Evolutionary conservation across 2,113 vertebrate species (phyloP), one percentile per base, ranked within the genome.

Genomic region (Carollia perspicillata): DNA sequence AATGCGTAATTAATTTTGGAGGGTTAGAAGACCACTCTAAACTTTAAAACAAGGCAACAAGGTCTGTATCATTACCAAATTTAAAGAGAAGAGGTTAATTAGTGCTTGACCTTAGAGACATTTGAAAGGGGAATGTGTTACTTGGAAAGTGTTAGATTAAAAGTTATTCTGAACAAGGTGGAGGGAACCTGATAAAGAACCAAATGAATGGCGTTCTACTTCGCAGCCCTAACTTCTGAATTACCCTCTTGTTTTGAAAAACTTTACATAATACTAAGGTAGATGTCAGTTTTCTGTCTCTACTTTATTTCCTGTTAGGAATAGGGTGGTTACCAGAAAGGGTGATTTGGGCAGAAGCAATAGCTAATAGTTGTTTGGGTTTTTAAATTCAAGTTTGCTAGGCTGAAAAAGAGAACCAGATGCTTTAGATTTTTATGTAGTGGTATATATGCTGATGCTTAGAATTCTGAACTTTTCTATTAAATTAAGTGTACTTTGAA

Each of bases 11-110:
- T 90, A 81, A 53, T 96, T 95, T 86, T 63, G 40, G 30, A 85
- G 63, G 22, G 26, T 68, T 63, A 14, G 79, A 83, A 69, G 92
- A 89, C 35, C 68, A 66, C 26, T 78, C 33, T 68, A 94, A 75
- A 88, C 37, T 92, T 95, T 86, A 58, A 91, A 81, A 63, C 49
- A 80, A 85, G 30, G 2, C 12, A 89, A 51, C 55, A 60, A 75
- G 55, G 65, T 85, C 66, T 95, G 92, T 60, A 71, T 74, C 42
- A 80, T 47, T 94, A 89, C 44, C 74, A 89, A 47, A 86, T 51
- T 89, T 96, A 72, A 95, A 96, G 90, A 80, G 68, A 90, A 95
- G 94, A 84, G 40, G 37, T 93, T 96, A 95, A 89, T 95, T 89
- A 89, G 74, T 91, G 16, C 84, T 93, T 94, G 71, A 93, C 92